Percentiles rank a stretch among this genome's conserved stretches.
phyloP scores from a whole-genome alignment of 2,113 vertebrate genomes.

The Rhipidura dahli region DNA sequence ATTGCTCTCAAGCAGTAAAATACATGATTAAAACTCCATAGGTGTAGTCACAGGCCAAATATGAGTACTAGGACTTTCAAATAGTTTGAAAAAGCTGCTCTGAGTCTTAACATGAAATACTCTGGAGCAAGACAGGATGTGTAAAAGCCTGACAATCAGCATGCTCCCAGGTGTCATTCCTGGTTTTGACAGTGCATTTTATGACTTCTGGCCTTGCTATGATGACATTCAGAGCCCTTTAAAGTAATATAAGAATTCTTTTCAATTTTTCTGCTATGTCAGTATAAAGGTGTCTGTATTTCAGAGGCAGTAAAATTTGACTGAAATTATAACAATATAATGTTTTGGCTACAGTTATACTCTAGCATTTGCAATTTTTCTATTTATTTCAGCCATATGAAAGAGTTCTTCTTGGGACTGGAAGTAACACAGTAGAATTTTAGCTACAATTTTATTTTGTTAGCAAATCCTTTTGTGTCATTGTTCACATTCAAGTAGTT shows the following conservation, averaged over 20 bases:
- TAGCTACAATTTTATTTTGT: not conserved
- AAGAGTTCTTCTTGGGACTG: not conserved
- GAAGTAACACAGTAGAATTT: not conserved
- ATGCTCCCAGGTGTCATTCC: not conserved
- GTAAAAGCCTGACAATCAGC: not conserved
- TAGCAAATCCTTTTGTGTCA: not conserved
- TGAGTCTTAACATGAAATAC: not conserved
- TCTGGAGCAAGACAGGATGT: not conserved
- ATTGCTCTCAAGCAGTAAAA: not conserved
- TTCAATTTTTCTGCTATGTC: not conserved
- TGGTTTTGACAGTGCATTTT: not conserved
- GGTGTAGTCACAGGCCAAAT: not conserved
- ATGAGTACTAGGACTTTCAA: not conserved
- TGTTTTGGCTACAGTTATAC: not conserved
- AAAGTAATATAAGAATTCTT: not conserved
- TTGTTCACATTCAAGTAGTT: not conserved
- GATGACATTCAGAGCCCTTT: not conserved
- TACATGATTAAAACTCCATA: not conserved
- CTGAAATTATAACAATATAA: not conserved
- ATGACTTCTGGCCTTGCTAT: not conserved
- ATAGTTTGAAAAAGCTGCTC: not conserved
- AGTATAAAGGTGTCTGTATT: not conserved
- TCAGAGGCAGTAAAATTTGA: not conserved
- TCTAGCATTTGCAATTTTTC: not conserved
- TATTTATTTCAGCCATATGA: not conserved